These are phyloP conservation scores for Phortica okadai DNA, from an alignment of 2,888 invertebrate species.

Conservation along the genomic window DNA sequence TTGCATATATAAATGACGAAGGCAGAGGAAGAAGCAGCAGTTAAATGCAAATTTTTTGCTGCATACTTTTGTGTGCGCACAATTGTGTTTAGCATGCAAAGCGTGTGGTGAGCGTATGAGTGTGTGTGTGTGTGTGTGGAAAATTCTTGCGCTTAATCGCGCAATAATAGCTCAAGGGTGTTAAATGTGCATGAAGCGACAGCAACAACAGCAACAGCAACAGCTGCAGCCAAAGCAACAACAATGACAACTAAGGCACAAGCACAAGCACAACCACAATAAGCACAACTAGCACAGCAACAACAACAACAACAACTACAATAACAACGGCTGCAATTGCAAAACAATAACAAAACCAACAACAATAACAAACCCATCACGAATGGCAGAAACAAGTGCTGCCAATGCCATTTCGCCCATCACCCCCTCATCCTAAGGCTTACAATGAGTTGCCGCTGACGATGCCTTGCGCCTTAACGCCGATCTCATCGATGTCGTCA, in stretches of 20 bases:
- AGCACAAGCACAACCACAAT: not conserved
- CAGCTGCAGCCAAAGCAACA: slow-evolving; percentile 15
- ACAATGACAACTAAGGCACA: slow-evolving; percentile 36
- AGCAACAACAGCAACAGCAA: slow-evolving; percentile 36
- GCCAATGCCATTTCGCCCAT: not conserved
- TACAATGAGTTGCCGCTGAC: not conserved
- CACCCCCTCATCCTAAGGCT: not conserved
- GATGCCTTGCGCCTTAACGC: too few relatives aligned
- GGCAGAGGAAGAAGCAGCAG: not conserved
- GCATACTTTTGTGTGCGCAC: slow-evolving; percentile 12
- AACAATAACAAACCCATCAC: not conserved
- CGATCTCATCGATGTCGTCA: not conserved
- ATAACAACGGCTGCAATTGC: not conserved
- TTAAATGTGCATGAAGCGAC: slow-evolving; percentile 48
- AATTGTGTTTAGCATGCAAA: slow-evolving; percentile 13
- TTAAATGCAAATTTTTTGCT: slow-evolving; percentile 1
- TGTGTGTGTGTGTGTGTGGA: not conserved
- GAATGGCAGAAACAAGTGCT: not conserved
- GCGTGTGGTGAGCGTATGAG: not conserved
- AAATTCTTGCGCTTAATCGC: slow-evolving; percentile 60
- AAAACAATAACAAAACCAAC: not conserved
- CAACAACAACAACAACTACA: not conserved
- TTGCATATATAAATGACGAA: not conserved
- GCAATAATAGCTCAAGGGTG: slow-evolving; percentile 56
- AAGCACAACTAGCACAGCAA: not conserved